Base-by-base conservation (phyloP, 2,888 invertebrate species). In the Drosophila barbarae region DNA sequence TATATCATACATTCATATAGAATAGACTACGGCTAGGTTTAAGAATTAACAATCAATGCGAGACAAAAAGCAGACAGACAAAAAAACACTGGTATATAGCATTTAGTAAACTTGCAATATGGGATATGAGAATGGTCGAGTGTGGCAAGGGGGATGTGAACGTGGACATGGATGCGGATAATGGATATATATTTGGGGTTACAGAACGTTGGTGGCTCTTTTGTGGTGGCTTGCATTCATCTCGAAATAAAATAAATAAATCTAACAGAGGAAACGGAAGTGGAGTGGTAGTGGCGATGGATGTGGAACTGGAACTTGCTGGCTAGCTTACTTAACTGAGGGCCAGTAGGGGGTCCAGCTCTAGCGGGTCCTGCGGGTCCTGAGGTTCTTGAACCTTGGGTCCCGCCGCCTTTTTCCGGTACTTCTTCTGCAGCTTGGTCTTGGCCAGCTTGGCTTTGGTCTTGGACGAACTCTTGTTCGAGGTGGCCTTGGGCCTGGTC, bases 361-460 rank as follows among this genome's bases (percentile, higher is more conserved):
- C 89, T 30, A 60, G 54, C 35, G 28, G 5, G 15, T 54, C 28
- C 52, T 46, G 38, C 34, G 12, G 32, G 12, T 32, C 32, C 32
- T 36, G 36, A 4, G n/a, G n/a, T 10, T 32, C 39, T 32, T 38
- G 15, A 18, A 23, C 12, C 21, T 89, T 89, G 57, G 87, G 78
- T 13, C 77, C 75, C 8, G 82, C 59, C 71, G 82, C 59, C 72
- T 91, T 89, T 73, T 90, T 90, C 73, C 90, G 87, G 75, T 92
- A 91, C 79, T 91, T 89, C 75, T 90, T 92, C 74, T 91, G 91
- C 32, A 91, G 88, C 58, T 90, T 89, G 42, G 91, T 87, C 65
- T 90, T 90, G 58, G 91, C 91, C 56, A 94, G 89, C 87, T 94
- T 94, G 60, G 91, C 90, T 88, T 94, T 94, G 44, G 91, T 90